A percentile compares a stretch with the other conserved stretches of the same genome.
phyloP scores from a whole-genome alignment of 1,140 invertebrate genomes.

The Tetraneura akinire region DNA sequence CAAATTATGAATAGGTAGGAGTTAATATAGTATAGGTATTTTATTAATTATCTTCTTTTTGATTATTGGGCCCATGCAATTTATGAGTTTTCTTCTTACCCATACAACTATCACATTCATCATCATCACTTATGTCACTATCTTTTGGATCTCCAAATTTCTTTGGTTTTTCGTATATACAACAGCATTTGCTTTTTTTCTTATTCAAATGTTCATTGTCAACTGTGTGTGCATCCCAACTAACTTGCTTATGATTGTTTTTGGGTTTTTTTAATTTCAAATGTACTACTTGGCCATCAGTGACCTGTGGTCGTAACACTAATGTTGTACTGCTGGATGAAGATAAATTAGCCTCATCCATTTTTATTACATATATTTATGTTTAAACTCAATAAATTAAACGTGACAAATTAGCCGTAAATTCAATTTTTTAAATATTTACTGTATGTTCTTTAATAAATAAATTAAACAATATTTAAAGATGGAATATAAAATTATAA shows the following conservation, averaged over 20 bases:
- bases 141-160: constrained; percentile 74
- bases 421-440: too few relatives aligned
- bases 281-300: constrained; percentile 62
- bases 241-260: constrained; percentile 76
- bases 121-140: constrained; percentile 74
- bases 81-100: constrained; percentile 76
- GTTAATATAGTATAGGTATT: neutral
- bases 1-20: too few relatives aligned
- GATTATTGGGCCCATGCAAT: constrained; percentile 53
- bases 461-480: too few relatives aligned
- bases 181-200: constrained; percentile 94
- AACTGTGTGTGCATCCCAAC: constrained; percentile 85
- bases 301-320: constrained; percentile 58
- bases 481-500: too few relatives aligned
- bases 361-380: neutral
- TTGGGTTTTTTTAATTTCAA: constrained; percentile 75
- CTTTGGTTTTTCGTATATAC: constrained; percentile 81
- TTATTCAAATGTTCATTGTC: constrained; percentile 92
- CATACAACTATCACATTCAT: constrained; percentile 84
- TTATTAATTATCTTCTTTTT: neutral
- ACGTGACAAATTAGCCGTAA: too few relatives aligned
- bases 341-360: constrained; percentile 10
- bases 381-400: neutral
- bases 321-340: constrained; percentile 22
- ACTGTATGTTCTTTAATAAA: too few relatives aligned